Base-by-base conservation (phyloP, 2,888 invertebrate species). In the Phalera bucephala region DNA sequence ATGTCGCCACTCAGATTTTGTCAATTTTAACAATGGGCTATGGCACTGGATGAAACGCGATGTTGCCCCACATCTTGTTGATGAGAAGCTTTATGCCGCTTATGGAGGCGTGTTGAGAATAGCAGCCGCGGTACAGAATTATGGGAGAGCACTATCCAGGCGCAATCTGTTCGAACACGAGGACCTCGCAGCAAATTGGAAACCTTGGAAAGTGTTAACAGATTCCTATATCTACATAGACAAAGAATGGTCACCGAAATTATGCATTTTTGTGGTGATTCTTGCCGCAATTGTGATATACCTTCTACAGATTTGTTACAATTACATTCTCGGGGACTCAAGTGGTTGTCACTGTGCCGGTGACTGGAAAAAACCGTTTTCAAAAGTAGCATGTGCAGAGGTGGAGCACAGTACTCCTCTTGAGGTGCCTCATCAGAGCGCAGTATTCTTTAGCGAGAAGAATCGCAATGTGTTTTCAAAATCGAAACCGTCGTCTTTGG, bases 31-130 rank as follows among this genome's bases (percentile, higher is more conserved):
- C 44, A 83, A 79, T 34, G 84, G 82, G 13, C 47, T 89, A 23
- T 88, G 88, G 87, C 79, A 81, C 40, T 89, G 87, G 87, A 79
- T 89, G 83, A 85, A 86, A 47, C 72, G 73, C 9, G 78, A 83
- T 6, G 77, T 89, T 0, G 84, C 87, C 2, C 79, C 85, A 3
- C 86, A 80, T 47, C 66, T 89, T 2, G 49, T 62, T 1, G 86
- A 88, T 26, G 88, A 87, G 36, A 74, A 77, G 30, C 56, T 87
- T 22, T 89, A 83, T 34, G 56, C 80, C 7, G 86, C 87, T 3
- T 88, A 75, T 33, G 87, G 86, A 0, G 87, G 88, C 1, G 64
- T 85, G 1, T 52, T 89, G 28, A 65, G 86, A 35, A 72, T 89
- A 62, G 88, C 85, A 7, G 87, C 86, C 3, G 80, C 86, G 0